A percentile compares a stretch with the other conserved stretches of the same genome.
Evolutionary conservation across 2,888 invertebrate genomes (phyloP).

Genomic region (Heliconius aoede): DNA sequence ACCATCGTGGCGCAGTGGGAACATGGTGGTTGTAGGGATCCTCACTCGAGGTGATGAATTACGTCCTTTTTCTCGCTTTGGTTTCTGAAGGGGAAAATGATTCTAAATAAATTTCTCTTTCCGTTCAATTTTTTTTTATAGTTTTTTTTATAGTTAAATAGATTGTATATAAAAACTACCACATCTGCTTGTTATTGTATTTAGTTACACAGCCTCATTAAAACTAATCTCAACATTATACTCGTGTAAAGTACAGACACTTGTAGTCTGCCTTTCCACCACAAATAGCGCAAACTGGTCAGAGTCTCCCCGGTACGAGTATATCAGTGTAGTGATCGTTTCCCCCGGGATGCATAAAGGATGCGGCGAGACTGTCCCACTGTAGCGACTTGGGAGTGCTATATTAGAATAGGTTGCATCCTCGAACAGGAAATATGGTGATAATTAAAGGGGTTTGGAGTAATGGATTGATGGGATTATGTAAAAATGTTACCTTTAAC

Average conservation of each 20-base stretch:
- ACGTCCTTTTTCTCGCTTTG: too few relatives aligned
- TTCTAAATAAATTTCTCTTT: too few relatives aligned
- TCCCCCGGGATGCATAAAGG: constrained; percentile 18
- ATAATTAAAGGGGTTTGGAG: neutral
- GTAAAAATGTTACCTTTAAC: neutral
- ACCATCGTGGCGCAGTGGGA: too few relatives aligned
- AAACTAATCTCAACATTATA: neutral
- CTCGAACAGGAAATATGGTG: neutral
- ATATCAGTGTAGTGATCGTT: constrained; percentile 6
- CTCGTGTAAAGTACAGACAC: neutral
- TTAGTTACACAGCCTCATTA: neutral
- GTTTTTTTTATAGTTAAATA: too few relatives aligned
- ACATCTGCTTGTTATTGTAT: neutral
- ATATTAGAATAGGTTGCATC: constrained; percentile 6
- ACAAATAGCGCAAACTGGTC: neutral
- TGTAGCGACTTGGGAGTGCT: neutral
- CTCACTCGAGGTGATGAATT: too few relatives aligned
- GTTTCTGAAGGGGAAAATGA: too few relatives aligned
- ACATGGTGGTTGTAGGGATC: too few relatives aligned
- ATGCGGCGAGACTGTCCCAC: constrained; percentile 2
- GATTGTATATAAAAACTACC: too few relatives aligned
- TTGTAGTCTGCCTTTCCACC: neutral
- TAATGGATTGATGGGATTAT: neutral
- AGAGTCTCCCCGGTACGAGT: neutral
- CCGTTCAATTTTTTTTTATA: too few relatives aligned